Base-by-base conservation (phyloP, 1,140 invertebrate genomes). In the Pogonognathellus flavescens region DNA sequence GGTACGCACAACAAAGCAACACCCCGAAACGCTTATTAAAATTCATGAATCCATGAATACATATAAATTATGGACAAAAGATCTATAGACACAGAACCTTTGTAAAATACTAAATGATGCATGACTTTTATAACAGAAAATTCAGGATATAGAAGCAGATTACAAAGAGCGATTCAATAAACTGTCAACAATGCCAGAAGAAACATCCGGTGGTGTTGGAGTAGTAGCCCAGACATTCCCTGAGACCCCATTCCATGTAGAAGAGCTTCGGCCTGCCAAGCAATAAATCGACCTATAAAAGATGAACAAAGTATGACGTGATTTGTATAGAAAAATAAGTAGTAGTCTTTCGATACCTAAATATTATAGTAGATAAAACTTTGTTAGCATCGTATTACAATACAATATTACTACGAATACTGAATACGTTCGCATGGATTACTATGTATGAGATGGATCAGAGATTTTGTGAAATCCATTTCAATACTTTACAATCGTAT, bases 271-370 rank as follows among this genome's bases (percentile, higher is more conserved):
- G 86, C 86, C 86, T 87, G 83, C 80, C 80, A 85, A 85, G 86
- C 86, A 87, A 87, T 87, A 87, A 85, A 50, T 87, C 86, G 83
- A 87, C 86, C 83, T 87, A 84, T 31, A 59, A 62, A 49, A 55
- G 83, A 55, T 84, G 18, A 53, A 82, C 41, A 82, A 57, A 82
- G 52, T 57, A 81, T 25, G 76, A 81, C 20, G 41, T 52, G 76
- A 81, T 57, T 81, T 81, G 49, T 22, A 52, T 50, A 50, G 25
- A 18, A 41, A 81, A 57, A 81, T 81, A 16, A 41, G 31, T 41
- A 41, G 57, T n/a, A n/a, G 57, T 16, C 57, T 20, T 41, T 41
- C 31, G 31, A 41, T 41, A 41, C 31, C 31, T 41, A 41, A 41
- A 41, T 41, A 41, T 6, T 41, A 41, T 3, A 41, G 31, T 41